Conservation (phyloP, 2,888 invertebrate species). For the Aleiodes leptofemur region DNA sequence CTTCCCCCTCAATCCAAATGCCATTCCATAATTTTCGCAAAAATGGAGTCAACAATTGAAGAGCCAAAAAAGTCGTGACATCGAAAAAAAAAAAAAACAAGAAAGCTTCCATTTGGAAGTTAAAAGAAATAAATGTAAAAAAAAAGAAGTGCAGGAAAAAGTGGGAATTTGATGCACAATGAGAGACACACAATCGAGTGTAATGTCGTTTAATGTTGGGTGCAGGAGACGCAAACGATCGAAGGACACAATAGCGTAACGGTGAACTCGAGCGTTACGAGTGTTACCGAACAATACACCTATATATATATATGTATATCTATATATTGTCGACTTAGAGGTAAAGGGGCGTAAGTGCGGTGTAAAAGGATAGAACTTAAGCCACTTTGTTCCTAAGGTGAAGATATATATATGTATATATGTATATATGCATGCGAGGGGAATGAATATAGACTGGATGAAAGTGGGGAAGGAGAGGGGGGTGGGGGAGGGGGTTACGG, state of each 20-base stretch:
- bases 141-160: background rate
- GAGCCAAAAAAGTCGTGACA: background rate
- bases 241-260: conserved; percentile 37
- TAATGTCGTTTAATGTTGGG: conserved; percentile 44
- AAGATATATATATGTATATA: conserved; percentile 39
- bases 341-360: no score
- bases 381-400: no score
- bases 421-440: conserved; percentile 48
- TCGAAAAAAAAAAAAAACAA: no score
- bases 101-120: background rate
- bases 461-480: conserved; percentile 8
- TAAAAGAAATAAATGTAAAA: conserved; percentile 9
- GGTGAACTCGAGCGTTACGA: conserved; percentile 48
- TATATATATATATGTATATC: conserved; percentile 39
- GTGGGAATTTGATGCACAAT: conserved; percentile 11
- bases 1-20: background rate
- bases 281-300: conserved; percentile 60
- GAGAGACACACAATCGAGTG: conserved; percentile 24
- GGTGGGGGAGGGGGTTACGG: conserved; percentile 27
- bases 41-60: background rate
- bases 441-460: conserved; percentile 11
- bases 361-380: no score
- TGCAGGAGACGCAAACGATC: conserved; percentile 17
- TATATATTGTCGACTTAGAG: no score
- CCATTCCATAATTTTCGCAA: background rate